Evolutionary conservation across 1,140 invertebrate genomes (phyloP), one percentile per base, ranked within the genome.

Genomic region (Nasonia longicornis): DNA sequence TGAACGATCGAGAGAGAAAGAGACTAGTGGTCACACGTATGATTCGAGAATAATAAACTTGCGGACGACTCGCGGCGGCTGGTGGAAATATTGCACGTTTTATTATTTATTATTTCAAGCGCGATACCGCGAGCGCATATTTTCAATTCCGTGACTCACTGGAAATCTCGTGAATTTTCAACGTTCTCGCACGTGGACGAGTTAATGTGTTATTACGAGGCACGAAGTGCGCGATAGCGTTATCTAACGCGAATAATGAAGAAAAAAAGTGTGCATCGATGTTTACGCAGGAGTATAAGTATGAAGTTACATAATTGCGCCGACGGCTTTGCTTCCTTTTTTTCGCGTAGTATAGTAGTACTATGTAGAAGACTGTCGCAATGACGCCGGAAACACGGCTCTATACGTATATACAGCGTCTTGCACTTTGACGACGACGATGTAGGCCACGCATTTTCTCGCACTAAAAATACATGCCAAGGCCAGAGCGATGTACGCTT

Each of bases 401-500:
- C 31, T 35, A 35, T 35, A 22, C 52, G 73, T 74, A 35, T 35
- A 26, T 26, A 26, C 26, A 76, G 6, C 29, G 31, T 71, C 58
- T 26, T 67, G 11, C 31, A 66, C 38, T 72, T 63, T 35, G 26
- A 38, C 69, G 22, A 72, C 69, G 16, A 14, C 70, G 7, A 73
- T 64, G 48, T 45, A 52, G 48, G 42, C 63, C 69, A 73, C 69
- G 48, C 31, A 45, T 80, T 73, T 80, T 73, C 66, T 45, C 35
- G 76, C 38, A 38, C 80, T 82, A 82, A 82, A 82, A 82, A 82
- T 82, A 82, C 35, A 48, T 70, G 35, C 63, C 80, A 82, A 82
- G 80, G 80, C 74, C 75, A 31, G 38, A 66, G 38, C 63, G 31
- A 67, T 67, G 35, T 35, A 45, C 29, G 31, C 38, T 20, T 52